These are phyloP conservation scores for Nymphicus hollandicus DNA, from an alignment of 2,113 vertebrate genomes.

Conservation along the genomic window DNA sequence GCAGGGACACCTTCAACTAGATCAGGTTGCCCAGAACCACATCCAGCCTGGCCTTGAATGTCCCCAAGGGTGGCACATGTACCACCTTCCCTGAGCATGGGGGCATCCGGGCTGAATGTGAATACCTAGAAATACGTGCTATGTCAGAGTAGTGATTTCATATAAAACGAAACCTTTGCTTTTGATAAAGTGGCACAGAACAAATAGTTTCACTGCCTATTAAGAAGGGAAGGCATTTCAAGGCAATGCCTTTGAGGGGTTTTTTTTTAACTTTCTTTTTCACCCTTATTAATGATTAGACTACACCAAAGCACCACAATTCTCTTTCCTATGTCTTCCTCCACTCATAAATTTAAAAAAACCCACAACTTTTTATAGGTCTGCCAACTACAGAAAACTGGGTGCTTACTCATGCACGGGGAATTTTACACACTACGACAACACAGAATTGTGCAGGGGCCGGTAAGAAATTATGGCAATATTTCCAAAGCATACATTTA, in stretches of 20 bases:
- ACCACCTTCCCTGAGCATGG: not conserved
- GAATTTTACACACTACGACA: not conserved
- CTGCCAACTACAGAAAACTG: not conserved
- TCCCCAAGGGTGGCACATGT: not conserved
- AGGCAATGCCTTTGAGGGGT: not conserved
- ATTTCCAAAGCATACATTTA: not conserved
- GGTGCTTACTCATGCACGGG: not conserved
- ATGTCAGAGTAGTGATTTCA: not conserved
- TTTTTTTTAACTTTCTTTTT: not conserved
- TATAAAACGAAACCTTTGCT: not conserved
- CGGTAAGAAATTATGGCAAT: not conserved
- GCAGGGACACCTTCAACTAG: not conserved
- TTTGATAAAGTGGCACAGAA: not conserved
- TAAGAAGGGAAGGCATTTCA: not conserved
- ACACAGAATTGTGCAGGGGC: not conserved
- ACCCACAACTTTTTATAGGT: not conserved
- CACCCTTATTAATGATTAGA: not conserved
- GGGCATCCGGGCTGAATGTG: not conserved
- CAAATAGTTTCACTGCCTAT: not conserved
- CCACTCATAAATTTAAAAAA: not conserved
- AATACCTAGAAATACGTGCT: rapidly evolving
- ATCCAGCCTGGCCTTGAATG: not conserved
- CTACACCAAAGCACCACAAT: not conserved
- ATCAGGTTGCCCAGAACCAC: not conserved
- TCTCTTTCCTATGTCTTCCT: not conserved